Conservation (phyloP, 2,888 invertebrate genomes). For the Eudasyphora cyanicolor region DNA sequence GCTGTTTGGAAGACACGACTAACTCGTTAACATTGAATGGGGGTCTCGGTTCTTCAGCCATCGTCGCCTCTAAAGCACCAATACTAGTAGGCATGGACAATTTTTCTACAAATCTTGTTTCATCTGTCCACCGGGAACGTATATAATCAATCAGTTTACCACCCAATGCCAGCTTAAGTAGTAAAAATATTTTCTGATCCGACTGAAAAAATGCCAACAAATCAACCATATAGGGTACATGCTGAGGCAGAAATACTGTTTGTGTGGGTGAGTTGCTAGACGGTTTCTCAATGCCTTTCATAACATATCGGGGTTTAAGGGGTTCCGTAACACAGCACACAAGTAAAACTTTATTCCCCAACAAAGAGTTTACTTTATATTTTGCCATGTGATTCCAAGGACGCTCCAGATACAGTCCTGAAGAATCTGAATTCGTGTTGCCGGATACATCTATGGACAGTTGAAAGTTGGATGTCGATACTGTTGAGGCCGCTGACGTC, state of each 20-base stretch:
- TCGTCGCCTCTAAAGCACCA: neutral
- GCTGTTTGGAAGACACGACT: constrained; percentile 76
- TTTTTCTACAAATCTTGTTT: constrained; percentile 62
- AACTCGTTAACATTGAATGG: constrained; percentile 74
- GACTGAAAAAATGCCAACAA: constrained; percentile 78
- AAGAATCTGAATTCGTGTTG: constrained; percentile 66
- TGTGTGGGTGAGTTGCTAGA: constrained; percentile 77
- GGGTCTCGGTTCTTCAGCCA: constrained; percentile 58
- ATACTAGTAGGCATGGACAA: too few relatives aligned
- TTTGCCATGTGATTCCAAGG: constrained; percentile 79
- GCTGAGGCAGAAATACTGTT: constrained; percentile 78
- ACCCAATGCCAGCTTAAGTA: constrained; percentile 78
- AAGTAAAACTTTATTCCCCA: constrained; percentile 77
- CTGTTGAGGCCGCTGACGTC: constrained; percentile 11
- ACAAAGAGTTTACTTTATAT: constrained; percentile 77
- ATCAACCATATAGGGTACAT: constrained; percentile 78
- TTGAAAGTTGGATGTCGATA: constrained; percentile 71
- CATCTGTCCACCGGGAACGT: constrained; percentile 67
- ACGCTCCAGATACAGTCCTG: constrained; percentile 74
- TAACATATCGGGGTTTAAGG: constrained; percentile 74
- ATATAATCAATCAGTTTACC: constrained; percentile 78
- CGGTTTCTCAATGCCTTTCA: constrained; percentile 79
- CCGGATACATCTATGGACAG: constrained; percentile 76
- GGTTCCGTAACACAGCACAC: constrained; percentile 78
- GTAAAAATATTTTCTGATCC: constrained; percentile 78